Base-by-base conservation (phyloP, 1,140 invertebrate species). In the Tetranychus cinnabarinus region DNA sequence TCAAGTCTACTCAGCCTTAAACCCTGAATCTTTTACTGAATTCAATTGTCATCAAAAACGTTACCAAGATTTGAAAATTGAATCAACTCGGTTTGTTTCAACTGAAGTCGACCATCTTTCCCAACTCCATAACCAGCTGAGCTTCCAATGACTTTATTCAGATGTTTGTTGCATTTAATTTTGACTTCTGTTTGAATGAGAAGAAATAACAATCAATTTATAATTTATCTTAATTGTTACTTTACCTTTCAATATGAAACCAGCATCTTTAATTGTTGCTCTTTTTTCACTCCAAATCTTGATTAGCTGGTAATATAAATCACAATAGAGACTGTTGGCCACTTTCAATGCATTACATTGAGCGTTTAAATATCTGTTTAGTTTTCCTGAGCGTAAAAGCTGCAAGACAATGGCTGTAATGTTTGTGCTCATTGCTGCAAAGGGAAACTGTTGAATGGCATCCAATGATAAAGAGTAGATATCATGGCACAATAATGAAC, bases 391-490 rank as follows among this genome's bases (percentile, higher is more conserved):
- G 60, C 77, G 64, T 5, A 79, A 67, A 34, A 73, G 67, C 65
- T 78, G 75, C 13, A 79, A 65, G 46, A 70, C 71, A 36, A 79
- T 78, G 60, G 75, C 70, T n/a, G 77, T 76, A 15, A 78, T 71
- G 67, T 79, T 79, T 54, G 79, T 72, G 57, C 76, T 73, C 68
- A 79, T 76, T 6, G 78, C 71, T 69, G 75, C 74, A 59, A 79
- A 74, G 4, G 78, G 78, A 69, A 79, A 79, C 65, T 78, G 74
- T 68, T 75, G 74, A 48, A 67, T 69, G 42, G 72, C 70, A 67
- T 77, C 71, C n/a, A 74, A 69, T 50, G 78, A 77, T 12, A 79
- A 69, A 57, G 70, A 70, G 62, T 75, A 77, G 7, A 79, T 71
- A 62, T 76, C 72, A 54, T 68, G 67, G 0, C 74, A 71, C 7